Base-by-base conservation (phyloP, 1,140 invertebrate species). In the Megalopta genalis region DNA sequence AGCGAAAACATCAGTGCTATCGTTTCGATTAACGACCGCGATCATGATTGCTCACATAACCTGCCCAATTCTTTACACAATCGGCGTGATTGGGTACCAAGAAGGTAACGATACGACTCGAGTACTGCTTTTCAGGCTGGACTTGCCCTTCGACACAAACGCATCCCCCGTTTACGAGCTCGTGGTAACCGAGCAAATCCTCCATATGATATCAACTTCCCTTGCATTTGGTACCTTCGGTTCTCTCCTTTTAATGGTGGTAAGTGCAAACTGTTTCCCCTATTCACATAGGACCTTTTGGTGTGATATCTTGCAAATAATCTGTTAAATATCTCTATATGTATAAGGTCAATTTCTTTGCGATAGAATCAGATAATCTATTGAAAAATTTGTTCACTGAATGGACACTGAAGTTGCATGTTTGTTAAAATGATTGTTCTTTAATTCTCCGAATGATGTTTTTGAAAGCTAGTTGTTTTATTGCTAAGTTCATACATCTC, bases 101-200 rank as follows among this genome's bases (percentile, higher is more conserved):
- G 2, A 16, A 6, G 16, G 12, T 3, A 57, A 57, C 8, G 9
- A 6, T 23, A 52, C 49, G 49, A 18, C 49, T 14, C 67, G 78
- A 18, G 32, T 77, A 16, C 80, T 85, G 12, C 57, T 80, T 6
- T 52, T 82, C 0, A 82, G 77, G 32, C 80, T 85, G 80, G 80
- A 86, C 1, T 65, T 85, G 52, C 80, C 83, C 21, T 86, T 86
- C 54, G 80, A 85, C 3, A 70, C 16, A 7, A 52, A 7, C 21
- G 18, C 25, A 18, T 79, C 83, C 6, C 83, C 84, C 0, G 59
- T 62, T 72, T 85, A 86, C 59, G 83, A 86, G 57, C 14, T 85
- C 10, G 63, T 82, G 21, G 25, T 82, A 42, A 62, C 42, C 9
- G 27, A 42, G 27, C 71, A 85, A 10, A 66, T 82, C n/a, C n/a